Evolutionary conservation across 2,113 vertebrate genomes (phyloP).

Genomic region (Piaya cayana): DNA sequence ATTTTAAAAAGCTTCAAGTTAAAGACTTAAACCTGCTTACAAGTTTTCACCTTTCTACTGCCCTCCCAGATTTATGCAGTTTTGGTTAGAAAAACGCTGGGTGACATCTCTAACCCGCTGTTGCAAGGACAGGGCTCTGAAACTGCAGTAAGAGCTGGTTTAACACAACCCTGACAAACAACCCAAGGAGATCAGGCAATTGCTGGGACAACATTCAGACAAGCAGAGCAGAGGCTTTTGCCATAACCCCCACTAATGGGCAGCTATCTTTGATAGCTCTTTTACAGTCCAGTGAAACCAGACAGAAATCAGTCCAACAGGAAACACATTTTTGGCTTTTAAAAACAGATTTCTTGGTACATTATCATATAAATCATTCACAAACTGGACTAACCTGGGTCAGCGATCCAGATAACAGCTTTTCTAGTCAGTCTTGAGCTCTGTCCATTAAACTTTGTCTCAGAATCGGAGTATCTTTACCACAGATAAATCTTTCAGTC

Average conservation of each 20-base stretch:
- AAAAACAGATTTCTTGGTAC: neutral
- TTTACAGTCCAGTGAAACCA: neutral
- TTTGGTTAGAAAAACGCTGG: neutral
- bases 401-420: neutral
- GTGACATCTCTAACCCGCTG: neutral
- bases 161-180: neutral
- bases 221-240: neutral
- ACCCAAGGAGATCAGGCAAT: neutral
- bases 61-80: neutral
- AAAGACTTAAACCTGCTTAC: neutral
- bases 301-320: neutral
- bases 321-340: neutral
- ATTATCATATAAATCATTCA: neutral
- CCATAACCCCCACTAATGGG: neutral
- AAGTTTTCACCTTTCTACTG: neutral
- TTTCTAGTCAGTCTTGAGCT: slow-evolving; percentile 1
- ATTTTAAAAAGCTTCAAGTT: neutral
- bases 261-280: neutral
- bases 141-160: neutral
- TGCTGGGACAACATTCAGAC: neutral
- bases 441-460: slow-evolving; percentile 3
- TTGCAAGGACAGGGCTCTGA: neutral
- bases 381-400: neutral
- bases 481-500: neutral
- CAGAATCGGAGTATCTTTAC: slow-evolving; percentile 7